phyloP scores from a whole-genome alignment of 2,888 invertebrate genomes.

The Troilus luridus region DNA sequence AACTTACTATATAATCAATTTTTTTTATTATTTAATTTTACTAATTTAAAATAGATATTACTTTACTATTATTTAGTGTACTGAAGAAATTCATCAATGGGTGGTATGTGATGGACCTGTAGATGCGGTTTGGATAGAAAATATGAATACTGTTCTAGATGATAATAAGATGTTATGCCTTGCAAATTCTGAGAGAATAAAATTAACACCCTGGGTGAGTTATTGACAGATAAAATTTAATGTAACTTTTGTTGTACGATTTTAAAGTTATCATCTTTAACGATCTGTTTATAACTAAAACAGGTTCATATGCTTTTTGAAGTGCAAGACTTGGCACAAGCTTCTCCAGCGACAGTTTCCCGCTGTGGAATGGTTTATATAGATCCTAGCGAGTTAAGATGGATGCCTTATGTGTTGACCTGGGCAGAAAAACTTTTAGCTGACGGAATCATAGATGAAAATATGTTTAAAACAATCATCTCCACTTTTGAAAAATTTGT shows the following conservation, averaged over 20 bases:
- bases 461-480: slow-evolving; percentile 73
- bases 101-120: slow-evolving; percentile 93
- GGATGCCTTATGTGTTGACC: slow-evolving; percentile 84
- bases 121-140: slow-evolving; percentile 95
- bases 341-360: slow-evolving; percentile 92
- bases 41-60: background rate
- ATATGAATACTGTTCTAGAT: slow-evolving; percentile 92
- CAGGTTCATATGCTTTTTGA: slow-evolving; percentile 88
- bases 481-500: slow-evolving; percentile 78
- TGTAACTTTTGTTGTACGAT: background rate
- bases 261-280: background rate
- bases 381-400: slow-evolving; percentile 86
- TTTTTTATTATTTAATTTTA: no score
- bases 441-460: slow-evolving; percentile 62
- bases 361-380: slow-evolving; percentile 86
- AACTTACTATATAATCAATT: background rate
- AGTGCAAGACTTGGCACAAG: slow-evolving; percentile 86
- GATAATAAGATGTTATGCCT: slow-evolving; percentile 95
- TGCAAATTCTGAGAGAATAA: slow-evolving; percentile 92
- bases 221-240: background rate
- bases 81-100: slow-evolving; percentile 87
- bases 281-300: background rate
- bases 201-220: slow-evolving; percentile 82
- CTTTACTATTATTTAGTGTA: slow-evolving; percentile 67
- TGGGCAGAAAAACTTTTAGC: slow-evolving; percentile 77